phyloP scores from a whole-genome alignment of 2,113 vertebrate species.

The Pteronura brasiliensis region DNA sequence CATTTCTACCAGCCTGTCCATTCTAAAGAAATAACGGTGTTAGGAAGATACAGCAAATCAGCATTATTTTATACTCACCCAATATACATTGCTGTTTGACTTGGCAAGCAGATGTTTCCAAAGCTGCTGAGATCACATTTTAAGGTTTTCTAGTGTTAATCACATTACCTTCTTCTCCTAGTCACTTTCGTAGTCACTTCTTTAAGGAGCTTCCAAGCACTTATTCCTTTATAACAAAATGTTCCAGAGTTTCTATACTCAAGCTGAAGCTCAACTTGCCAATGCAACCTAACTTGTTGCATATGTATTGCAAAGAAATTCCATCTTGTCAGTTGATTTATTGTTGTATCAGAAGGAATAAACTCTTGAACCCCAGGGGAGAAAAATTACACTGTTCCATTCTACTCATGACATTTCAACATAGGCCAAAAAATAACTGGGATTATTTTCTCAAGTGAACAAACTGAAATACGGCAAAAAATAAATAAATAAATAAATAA shows the following conservation, averaged over 20 bases:
- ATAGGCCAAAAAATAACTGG: background rate
- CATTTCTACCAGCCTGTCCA: background rate
- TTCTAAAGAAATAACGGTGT: background rate
- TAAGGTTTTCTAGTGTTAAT: background rate
- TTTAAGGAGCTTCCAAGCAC: constrained; percentile 7
- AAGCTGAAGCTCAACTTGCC: constrained; percentile 29
- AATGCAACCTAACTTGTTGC: constrained; percentile 48
- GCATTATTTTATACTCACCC: constrained; percentile 31
- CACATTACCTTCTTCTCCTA: background rate
- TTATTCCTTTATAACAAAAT: constrained; percentile 32
- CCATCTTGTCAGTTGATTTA: constrained; percentile 65
- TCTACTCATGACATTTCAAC: constrained; percentile 42
- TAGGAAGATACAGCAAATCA: constrained; percentile 37
- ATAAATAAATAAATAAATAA: background rate
- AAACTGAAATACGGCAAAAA: background rate
- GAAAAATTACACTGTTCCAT: constrained; percentile 6
- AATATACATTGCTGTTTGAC: background rate
- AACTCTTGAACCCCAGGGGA: constrained; percentile 38
- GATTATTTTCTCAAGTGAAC: constrained; percentile 13
- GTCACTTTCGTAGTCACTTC: background rate
- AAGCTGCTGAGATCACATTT: background rate
- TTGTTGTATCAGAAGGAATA: constrained; percentile 53
- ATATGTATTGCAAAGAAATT: constrained; percentile 62
- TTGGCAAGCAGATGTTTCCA: background rate
- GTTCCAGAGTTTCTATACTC: background rate